A percentile compares a stretch with the other conserved stretches of the same genome.
Conservation (phyloP, 23 tunicate genomes). For the Oikopleura dioica region DNA sequence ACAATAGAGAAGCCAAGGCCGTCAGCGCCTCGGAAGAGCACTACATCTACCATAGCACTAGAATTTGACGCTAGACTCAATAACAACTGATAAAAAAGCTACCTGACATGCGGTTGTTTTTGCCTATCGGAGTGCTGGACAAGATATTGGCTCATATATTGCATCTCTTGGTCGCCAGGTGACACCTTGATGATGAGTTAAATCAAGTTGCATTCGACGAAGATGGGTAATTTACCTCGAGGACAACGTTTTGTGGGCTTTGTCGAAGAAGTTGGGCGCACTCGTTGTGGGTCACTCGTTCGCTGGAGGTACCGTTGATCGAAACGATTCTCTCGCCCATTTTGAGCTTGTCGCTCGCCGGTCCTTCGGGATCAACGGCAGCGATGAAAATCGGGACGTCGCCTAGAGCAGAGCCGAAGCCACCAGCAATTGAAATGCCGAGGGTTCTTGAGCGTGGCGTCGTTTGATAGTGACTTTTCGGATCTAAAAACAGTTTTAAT, state of each 20-base stretch:
- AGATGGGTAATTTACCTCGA: background rate
- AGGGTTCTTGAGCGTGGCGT: constrained; percentile 35
- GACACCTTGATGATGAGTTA: background rate
- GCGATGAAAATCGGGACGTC: constrained; percentile 89
- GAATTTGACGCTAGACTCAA: background rate
- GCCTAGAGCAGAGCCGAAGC: constrained; percentile 80
- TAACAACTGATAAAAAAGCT: background rate
- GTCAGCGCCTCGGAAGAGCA: constrained; percentile 35
- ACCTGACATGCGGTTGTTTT: background rate
- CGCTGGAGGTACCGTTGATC: constrained; percentile 67
- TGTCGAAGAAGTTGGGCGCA: constrained; percentile 22
- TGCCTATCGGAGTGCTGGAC: background rate
- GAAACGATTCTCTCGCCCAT: constrained; percentile 58
- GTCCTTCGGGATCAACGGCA: constrained; percentile 32
- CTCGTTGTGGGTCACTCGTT: constrained; percentile 62
- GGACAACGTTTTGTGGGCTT: background rate
- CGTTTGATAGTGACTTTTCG: background rate
- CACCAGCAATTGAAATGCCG: constrained; percentile 88
- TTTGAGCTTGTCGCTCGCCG: constrained; percentile 42
- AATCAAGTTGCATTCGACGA: background rate
- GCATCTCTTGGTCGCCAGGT: constrained; percentile 12
- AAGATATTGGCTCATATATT: constrained; percentile 11
- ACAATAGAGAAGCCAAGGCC: constrained; percentile 77
- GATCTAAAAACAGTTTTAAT: background rate
- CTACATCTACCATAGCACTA: constrained; percentile 22